Percentiles rank a stretch among this genome's conserved stretches.
phyloP scores from a whole-genome alignment of 2,113 vertebrate species.

The Protobothrops mucrosquamatus region DNA sequence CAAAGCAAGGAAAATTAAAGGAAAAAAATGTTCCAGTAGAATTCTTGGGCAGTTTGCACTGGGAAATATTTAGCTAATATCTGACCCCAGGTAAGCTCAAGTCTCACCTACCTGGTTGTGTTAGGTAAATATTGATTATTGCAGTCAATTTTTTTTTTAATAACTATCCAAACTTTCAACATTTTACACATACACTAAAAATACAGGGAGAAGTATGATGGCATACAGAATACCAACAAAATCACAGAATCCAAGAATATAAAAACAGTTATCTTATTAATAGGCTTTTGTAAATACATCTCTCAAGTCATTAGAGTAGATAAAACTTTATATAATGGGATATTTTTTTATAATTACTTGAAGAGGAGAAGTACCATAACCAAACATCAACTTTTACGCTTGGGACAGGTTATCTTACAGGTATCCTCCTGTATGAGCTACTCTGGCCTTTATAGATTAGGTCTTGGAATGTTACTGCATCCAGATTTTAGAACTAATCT shows the following conservation, averaged over 20 bases:
- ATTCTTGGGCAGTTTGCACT: not conserved
- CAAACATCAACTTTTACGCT: not conserved
- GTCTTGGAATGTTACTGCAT: not conserved
- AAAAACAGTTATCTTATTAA: not conserved
- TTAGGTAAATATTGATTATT: not conserved
- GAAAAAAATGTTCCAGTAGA: not conserved
- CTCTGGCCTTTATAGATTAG: not conserved
- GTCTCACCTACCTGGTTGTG: not conserved
- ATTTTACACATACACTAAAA: not conserved
- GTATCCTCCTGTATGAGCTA: not conserved
- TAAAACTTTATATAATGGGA: not conserved
- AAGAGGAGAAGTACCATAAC: not conserved
- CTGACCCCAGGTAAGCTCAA: not conserved
- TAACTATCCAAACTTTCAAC: not conserved
- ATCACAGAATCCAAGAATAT: not conserved
- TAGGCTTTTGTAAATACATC: not conserved
- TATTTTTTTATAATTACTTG: not conserved
- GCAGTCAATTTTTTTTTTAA: not conserved
- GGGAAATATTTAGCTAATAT: not conserved
- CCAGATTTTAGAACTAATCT: not conserved
- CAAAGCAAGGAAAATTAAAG: conserved; percentile 1
- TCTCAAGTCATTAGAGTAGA: not conserved
- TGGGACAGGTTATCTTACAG: not conserved
- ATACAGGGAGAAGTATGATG: not conserved
- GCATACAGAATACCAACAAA: not conserved